Percentiles rank a stretch among this genome's conserved stretches.
Conservation (phyloP, 1,140 invertebrate species). For the Aphidius gifuensis region DNA sequence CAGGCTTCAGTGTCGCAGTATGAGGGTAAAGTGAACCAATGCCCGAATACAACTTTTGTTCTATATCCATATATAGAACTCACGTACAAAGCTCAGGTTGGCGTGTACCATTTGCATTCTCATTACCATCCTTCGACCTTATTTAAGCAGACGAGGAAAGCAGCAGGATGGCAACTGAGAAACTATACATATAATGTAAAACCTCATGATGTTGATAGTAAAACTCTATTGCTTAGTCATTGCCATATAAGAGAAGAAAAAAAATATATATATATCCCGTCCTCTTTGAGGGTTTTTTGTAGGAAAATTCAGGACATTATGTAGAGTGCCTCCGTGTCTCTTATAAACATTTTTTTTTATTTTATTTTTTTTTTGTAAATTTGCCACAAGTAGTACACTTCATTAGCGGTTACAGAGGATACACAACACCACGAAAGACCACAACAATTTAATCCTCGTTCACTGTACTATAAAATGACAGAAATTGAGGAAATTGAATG, state of each 20-base stretch:
- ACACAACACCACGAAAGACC: constrained; percentile 2
- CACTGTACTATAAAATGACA: background rate
- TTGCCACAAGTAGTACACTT: constrained; percentile 21
- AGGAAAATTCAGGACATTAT: no score
- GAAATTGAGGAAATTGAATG: no score
- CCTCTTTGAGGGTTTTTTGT: no score
- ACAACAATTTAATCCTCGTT: constrained; percentile 8
- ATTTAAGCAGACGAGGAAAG: constrained; percentile 41
- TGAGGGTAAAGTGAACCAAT: background rate
- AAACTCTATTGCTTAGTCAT: no score
- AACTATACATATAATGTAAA: constrained; percentile 11
- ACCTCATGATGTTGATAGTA: background rate
- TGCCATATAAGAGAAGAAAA: background rate
- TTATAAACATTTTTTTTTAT: background rate
- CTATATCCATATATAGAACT: constrained; percentile 14
- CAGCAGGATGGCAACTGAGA: constrained; percentile 9
- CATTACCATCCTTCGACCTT: constrained; percentile 40
- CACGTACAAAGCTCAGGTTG: constrained; percentile 31
- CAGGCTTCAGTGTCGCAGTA: background rate
- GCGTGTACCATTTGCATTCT: constrained; percentile 42
- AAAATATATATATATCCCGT: no score
- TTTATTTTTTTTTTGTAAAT: constrained; percentile 23
- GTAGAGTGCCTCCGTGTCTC: no score
- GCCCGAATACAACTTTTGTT: background rate
- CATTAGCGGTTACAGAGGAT: constrained; percentile 26